Conservation (phyloP, 2,888 invertebrate species). For the Tetragnatha montana region DNA sequence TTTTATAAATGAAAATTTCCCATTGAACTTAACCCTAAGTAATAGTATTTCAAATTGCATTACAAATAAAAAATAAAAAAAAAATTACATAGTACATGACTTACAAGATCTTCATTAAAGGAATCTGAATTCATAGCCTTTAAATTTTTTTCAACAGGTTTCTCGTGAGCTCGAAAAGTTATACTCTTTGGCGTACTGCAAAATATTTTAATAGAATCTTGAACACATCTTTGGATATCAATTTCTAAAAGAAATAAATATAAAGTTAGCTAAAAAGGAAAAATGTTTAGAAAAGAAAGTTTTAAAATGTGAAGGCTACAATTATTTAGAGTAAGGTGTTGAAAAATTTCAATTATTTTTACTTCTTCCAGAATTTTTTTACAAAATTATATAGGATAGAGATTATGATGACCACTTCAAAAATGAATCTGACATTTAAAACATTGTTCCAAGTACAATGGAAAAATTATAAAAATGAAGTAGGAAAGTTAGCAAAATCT, state of each 20-base stretch:
- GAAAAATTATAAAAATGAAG: not conserved
- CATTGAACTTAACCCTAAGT: no score
- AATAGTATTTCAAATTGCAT: no score
- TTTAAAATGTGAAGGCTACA: not conserved
- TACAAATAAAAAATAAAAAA: not conserved
- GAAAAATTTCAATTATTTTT: no score
- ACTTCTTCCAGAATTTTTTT: no score
- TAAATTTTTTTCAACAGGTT: constrained; percentile 29
- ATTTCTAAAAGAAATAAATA: constrained; percentile 81
- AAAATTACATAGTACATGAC: not conserved
- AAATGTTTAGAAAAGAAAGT: not conserved
- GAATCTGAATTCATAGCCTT: constrained; percentile 15
- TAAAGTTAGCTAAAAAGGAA: not conserved
- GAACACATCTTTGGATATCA: constrained; percentile 94
- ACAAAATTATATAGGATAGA: no score
- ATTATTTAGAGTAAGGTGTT: not conserved
- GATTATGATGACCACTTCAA: not conserved
- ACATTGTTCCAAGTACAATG: not conserved
- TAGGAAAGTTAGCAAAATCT: constrained; percentile 25
- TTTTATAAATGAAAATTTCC: no score
- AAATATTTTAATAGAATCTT: constrained; percentile 90
- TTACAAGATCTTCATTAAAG: constrained; percentile 50
- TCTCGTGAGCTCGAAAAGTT: constrained; percentile 68
- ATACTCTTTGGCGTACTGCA: constrained; percentile 83
- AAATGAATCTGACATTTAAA: not conserved